These are phyloP conservation scores for Chauna torquata DNA, from an alignment of 2,113 vertebrate species.

Conservation along the genomic window DNA sequence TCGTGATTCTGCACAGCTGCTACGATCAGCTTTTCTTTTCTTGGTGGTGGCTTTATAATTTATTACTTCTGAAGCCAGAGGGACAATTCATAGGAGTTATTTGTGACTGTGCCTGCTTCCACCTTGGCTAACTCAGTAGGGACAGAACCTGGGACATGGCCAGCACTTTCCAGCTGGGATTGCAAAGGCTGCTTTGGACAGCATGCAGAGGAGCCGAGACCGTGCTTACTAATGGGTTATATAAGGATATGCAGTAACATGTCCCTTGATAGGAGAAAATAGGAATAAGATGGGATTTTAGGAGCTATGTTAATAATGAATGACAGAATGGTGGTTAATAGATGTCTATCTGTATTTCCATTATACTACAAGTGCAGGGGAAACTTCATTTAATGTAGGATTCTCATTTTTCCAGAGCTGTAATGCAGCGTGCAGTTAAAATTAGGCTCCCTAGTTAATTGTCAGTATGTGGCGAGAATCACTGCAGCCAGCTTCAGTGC, in stretches of 20 bases:
- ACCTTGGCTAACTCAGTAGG: background rate
- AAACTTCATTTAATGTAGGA: slow-evolving; percentile 35
- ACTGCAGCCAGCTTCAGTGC: slow-evolving; percentile 33
- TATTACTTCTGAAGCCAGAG: background rate
- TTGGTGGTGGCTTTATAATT: background rate
- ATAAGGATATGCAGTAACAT: slow-evolving; percentile 41
- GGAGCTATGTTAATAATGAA: slow-evolving; percentile 22
- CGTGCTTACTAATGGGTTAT: slow-evolving; percentile 1
- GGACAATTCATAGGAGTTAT: background rate
- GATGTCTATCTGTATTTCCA: slow-evolving; percentile 21
- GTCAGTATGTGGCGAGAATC: background rate
- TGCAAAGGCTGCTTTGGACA: background rate
- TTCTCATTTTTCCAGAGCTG: slow-evolving; percentile 38
- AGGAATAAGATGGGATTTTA: slow-evolving; percentile 47
- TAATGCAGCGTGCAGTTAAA: slow-evolving; percentile 40
- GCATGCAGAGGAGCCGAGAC: background rate
- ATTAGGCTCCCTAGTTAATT: slow-evolving; percentile 46
- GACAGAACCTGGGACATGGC: background rate
- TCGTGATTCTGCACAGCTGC: background rate
- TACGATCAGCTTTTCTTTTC: background rate
- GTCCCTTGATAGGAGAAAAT: slow-evolving; percentile 14
- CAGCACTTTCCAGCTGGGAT: background rate
- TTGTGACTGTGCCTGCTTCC: background rate
- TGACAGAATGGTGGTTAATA: slow-evolving; percentile 33
- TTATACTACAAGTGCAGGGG: slow-evolving; percentile 3